These are phyloP conservation scores for Catamblyrhynchus diadema DNA, from an alignment of 2,797 vertebrate species.

Conservation along the genomic window DNA sequence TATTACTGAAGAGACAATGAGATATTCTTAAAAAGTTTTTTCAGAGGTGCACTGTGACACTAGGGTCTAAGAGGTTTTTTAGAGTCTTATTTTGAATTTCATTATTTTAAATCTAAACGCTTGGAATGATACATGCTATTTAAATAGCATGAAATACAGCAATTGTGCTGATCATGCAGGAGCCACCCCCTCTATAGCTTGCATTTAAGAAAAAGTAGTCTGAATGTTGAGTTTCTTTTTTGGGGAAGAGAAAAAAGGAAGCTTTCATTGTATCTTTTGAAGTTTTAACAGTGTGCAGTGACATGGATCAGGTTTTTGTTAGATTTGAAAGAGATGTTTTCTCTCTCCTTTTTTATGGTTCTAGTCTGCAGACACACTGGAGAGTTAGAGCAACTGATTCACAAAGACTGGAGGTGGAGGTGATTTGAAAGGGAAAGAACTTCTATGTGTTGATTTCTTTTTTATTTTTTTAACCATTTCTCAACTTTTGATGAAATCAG, in stretches of 20 bases:
- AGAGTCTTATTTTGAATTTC: background rate
- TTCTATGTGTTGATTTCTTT: background rate
- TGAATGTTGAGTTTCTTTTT: background rate
- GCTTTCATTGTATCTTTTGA: background rate
- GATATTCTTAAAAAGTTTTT: background rate
- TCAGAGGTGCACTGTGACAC: background rate
- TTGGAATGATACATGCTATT: background rate
- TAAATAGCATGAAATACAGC: background rate
- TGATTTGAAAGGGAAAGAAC: background rate
- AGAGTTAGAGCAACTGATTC: background rate
- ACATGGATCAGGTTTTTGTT: background rate
- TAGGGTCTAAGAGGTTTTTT: background rate
- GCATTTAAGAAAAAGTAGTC: background rate
- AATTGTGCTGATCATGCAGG: background rate
- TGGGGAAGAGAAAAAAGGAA: background rate
- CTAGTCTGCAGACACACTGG: background rate
- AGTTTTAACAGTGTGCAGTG: background rate
- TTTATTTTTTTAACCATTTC: background rate
- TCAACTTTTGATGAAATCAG: background rate
- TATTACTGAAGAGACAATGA: background rate
- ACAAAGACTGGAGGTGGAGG: background rate
- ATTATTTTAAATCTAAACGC: background rate
- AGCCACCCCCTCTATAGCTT: background rate
- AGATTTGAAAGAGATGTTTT: background rate
- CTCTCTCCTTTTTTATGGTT: background rate